Percentiles rank a stretch among this genome's conserved stretches.
phyloP scores from a whole-genome alignment of 2,797 vertebrate genomes.

The Myiothlypis chrysogaster region DNA sequence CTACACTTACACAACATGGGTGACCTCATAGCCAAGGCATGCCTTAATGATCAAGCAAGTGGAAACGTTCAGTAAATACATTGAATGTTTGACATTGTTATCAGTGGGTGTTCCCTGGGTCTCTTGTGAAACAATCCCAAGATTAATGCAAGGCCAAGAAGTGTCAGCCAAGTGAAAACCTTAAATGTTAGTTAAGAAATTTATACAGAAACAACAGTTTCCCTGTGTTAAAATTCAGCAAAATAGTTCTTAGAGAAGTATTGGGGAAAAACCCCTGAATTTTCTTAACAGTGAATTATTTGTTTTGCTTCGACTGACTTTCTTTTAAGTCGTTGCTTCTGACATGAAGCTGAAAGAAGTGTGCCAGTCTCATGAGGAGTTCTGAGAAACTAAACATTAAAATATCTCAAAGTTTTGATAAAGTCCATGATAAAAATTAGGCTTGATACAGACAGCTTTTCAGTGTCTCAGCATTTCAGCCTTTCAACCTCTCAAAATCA shows the following conservation, averaged over 20 bases:
- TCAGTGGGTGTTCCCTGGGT: conserved; percentile 56
- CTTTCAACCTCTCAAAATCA: background rate
- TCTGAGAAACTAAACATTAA: background rate
- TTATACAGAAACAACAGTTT: conserved; percentile 1
- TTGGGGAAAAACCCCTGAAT: background rate
- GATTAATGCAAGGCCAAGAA: conserved; percentile 50
- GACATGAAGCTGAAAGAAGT: background rate
- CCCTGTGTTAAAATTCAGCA: background rate
- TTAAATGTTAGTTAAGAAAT: conserved; percentile 30
- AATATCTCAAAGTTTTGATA: background rate
- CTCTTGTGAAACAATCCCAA: conserved; percentile 54
- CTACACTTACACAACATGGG: conserved; percentile 51
- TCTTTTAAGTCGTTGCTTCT: background rate
- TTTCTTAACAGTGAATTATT: background rate
- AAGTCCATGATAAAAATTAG: background rate
- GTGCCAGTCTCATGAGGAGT: background rate
- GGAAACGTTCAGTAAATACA: conserved; percentile 65
- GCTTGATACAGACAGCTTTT: background rate
- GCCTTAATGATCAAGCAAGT: conserved; percentile 60
- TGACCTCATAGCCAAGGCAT: conserved; percentile 69
- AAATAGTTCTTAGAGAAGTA: background rate
- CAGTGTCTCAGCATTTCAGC: background rate
- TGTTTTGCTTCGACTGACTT: background rate
- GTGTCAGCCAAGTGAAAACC: conserved; percentile 29
- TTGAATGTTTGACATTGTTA: conserved; percentile 64